Conservation (phyloP, 2,113 vertebrate species). For the Lophochroa leadbeateri region DNA sequence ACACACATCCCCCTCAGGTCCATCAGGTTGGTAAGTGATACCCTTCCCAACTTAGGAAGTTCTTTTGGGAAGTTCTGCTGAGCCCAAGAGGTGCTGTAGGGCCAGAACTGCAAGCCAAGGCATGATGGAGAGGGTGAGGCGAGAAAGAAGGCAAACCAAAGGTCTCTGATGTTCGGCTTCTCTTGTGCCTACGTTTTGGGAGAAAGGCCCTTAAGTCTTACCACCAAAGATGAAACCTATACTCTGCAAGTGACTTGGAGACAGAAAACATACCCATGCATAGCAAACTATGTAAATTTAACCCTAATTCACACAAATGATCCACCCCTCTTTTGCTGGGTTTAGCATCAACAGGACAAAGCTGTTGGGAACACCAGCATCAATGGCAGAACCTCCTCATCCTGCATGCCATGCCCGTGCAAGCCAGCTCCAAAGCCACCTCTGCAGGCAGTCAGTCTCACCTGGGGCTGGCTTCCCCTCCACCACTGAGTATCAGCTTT, state of each 20-base stretch:
- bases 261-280: background rate
- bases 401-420: fast-evolving
- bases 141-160: background rate
- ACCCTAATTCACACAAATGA: background rate
- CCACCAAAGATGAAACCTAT: background rate
- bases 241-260: background rate
- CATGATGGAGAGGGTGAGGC: background rate
- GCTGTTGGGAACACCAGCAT: background rate
- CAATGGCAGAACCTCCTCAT: background rate
- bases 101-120: background rate
- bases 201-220: background rate
- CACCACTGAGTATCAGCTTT: background rate
- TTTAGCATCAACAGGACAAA: background rate
- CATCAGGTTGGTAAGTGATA: background rate
- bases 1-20: too few relatives aligned
- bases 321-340: background rate
- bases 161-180: background rate
- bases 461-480: background rate
- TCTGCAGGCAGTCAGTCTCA: background rate
- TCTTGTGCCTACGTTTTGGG: background rate
- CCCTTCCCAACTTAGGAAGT: background rate
- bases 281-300: background rate
- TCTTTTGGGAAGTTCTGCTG: background rate
- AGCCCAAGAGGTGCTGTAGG: background rate
- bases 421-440: background rate